These are phyloP conservation scores for Tachysurus vachellii DNA, from an alignment of 2,113 vertebrate species.

Conservation along the genomic window DNA sequence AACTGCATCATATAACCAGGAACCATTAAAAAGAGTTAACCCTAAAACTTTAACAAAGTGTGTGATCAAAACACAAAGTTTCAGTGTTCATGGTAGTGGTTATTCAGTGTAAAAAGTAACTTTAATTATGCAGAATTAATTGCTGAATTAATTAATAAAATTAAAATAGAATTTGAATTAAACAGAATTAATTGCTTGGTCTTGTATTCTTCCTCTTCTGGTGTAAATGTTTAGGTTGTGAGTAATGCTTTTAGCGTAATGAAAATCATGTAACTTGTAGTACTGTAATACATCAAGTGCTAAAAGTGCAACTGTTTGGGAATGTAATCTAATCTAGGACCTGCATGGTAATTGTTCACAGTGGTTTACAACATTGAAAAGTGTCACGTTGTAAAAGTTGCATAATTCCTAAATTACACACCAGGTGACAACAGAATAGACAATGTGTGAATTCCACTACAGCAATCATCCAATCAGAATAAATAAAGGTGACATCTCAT, in stretches of 20 bases:
- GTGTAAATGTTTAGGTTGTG: background rate
- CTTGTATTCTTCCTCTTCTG: background rate
- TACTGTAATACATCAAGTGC: background rate
- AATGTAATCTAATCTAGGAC: background rate
- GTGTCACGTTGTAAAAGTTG: background rate
- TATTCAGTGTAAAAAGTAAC: background rate
- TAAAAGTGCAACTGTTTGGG: background rate
- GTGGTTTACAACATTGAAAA: too few species aligned
- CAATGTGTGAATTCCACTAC: background rate
- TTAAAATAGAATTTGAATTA: background rate
- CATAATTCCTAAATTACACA: constrained; percentile 11
- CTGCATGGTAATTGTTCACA: background rate
- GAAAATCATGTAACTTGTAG: background rate
- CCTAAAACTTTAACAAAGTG: too few species aligned
- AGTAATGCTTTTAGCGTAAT: background rate
- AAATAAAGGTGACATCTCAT: background rate
- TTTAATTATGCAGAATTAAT: too few species aligned
- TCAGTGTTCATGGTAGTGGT: background rate
- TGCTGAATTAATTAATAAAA: too few species aligned
- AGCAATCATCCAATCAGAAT: background rate
- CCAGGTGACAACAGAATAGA: background rate
- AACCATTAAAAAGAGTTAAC: background rate
- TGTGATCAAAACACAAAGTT: too few species aligned
- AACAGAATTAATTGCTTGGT: background rate
- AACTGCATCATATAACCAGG: background rate